Evolutionary conservation across 2,888 invertebrate genomes (phyloP), one percentile per base, ranked within the genome.

Genomic region (Agonopterix alstromeriana): DNA sequence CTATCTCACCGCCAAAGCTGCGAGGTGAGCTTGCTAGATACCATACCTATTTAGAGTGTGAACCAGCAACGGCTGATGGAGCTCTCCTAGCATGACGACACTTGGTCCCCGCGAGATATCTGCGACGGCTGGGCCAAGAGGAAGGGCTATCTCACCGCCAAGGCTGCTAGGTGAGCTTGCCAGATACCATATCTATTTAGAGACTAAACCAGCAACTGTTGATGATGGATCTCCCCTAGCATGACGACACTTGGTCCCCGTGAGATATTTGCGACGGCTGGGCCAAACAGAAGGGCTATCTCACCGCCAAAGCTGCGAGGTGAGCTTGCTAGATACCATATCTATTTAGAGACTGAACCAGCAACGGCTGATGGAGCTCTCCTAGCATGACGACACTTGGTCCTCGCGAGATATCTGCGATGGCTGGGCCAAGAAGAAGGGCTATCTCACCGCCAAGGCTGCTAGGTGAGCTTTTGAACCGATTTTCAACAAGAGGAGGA

Each of bases 101-200:
- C 85, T 0, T 98, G 98, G 98, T 95, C 95, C 0, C 94, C 97
- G 0, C 90, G 95, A 66, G 97, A 97, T 61, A 91, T 98, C 47
- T 97, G 97, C 70, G 97, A 98, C 67, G 97, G 94, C 0, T 98
- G 97, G 97, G 98, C 98, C 1, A 91, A 93, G 58, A 96, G 96
- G 68, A 89, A 94, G 35, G 94, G 96, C 1, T 98, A 93, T 68
- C 70, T 93, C 27, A 97, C 97, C 0, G 97, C 97, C 0, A 95
- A 94, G 71, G 93, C 97, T 0, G 95, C 94, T 0, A 90, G 97
- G 69, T 82, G 38, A 38, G 38, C 10, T 36, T 36, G 10, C n/a
- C 0, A 36, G 36, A n/a, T n/a, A 17, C 3, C 17, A 14, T 14
- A 14, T 3, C 14, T 14, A 14, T 14, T 14, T 14, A 14, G 14